Percentiles rank a stretch among this genome's conserved stretches.
Evolutionary conservation across 2,113 vertebrate genomes (phyloP).

Genomic region (Apodemus sylvaticus): DNA sequence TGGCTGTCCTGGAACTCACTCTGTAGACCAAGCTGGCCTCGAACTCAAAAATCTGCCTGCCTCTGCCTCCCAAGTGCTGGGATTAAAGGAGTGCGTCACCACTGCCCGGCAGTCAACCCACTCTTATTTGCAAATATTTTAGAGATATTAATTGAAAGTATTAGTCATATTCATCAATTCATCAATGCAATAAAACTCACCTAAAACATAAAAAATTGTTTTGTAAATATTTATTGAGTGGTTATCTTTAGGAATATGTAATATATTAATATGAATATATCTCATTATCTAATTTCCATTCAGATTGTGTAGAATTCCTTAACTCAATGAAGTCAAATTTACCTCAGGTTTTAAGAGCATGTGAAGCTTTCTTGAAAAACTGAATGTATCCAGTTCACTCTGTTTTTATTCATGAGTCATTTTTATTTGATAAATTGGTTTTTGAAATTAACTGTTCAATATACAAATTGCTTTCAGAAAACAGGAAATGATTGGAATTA

Average conservation of each 20-base stretch:
- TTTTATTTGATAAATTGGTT: constrained; percentile 48
- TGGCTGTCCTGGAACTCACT: no score
- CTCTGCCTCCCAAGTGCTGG: no score
- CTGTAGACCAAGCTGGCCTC: no score
- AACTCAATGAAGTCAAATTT: not conserved
- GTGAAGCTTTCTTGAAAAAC: not conserved
- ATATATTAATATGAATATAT: not conserved
- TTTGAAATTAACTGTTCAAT: constrained; percentile 18
- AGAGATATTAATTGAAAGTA: not conserved
- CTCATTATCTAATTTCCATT: not conserved
- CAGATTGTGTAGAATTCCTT: not conserved
- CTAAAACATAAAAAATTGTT: constrained; percentile 8
- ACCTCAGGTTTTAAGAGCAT: not conserved
- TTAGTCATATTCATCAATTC: constrained; percentile 1
- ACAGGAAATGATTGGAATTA: not conserved
- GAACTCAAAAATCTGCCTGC: no score
- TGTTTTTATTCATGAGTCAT: constrained; percentile 38
- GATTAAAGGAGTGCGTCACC: no score
- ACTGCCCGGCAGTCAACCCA: no score
- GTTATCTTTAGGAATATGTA: not conserved
- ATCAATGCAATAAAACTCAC: not conserved
- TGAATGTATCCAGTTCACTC: not conserved
- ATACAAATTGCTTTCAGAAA: not conserved
- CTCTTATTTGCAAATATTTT: constrained; percentile 20
- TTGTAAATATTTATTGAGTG: constrained; percentile 8